Conservation (phyloP, 2,797 vertebrate genomes). For the Carapus acus region DNA sequence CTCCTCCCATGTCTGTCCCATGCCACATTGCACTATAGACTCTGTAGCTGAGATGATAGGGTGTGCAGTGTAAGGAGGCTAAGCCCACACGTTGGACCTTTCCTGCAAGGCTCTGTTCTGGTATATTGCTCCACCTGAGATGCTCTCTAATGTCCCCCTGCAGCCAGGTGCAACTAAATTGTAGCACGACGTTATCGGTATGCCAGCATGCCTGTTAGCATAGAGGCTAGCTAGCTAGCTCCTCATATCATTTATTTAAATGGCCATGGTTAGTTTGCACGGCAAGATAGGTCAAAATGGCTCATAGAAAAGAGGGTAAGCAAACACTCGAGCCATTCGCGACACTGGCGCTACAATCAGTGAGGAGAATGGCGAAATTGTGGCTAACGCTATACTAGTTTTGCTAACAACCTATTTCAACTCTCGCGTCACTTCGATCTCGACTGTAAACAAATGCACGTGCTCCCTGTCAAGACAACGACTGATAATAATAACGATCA, state of each 20-base stretch:
- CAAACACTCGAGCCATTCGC: fast-evolving
- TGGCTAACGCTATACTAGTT: no score
- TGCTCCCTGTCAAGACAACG: conserved; percentile 16
- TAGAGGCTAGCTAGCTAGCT: neutral
- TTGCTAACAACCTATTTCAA: neutral
- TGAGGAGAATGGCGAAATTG: no score
- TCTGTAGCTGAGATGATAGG: neutral
- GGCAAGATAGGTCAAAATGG: conserved; percentile 42
- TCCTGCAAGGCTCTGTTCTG: neutral
- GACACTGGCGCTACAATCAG: neutral
- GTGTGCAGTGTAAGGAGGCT: neutral
- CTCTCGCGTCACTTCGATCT: conserved; percentile 15
- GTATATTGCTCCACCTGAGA: neutral
- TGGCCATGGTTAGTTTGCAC: neutral
- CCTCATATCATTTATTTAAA: neutral
- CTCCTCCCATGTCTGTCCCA: neutral
- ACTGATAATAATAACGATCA: no score
- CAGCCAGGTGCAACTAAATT: neutral
- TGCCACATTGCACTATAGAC: neutral
- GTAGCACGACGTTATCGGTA: conserved; percentile 12
- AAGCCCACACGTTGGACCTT: neutral
- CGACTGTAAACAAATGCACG: conserved; percentile 62
- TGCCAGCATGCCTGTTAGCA: conserved; percentile 18
- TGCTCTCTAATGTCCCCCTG: neutral
- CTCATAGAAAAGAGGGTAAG: conserved; percentile 70